Conservation (phyloP, 2,797 vertebrate genomes). For the Numenius phaeopus region DNA sequence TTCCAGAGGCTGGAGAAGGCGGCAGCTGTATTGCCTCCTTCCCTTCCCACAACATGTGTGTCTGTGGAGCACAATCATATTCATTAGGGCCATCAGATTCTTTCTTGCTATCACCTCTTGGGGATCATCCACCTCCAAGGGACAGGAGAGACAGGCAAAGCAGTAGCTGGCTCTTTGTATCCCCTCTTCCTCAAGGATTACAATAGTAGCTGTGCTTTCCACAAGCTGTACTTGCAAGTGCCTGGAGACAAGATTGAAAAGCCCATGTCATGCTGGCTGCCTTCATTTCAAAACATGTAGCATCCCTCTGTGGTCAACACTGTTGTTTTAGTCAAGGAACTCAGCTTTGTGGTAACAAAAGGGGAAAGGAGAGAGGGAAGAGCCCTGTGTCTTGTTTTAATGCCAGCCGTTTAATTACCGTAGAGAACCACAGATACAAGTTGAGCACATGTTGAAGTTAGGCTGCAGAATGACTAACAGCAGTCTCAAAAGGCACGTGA, state of each 20-base stretch:
- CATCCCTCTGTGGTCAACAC: not conserved
- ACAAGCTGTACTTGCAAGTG: not conserved
- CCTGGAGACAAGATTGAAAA: not conserved
- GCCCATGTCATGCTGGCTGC: not conserved
- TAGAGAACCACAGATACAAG: not conserved
- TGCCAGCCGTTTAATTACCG: not conserved
- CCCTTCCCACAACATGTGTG: fast-evolving
- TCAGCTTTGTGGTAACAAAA: not conserved
- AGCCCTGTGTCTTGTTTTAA: not conserved
- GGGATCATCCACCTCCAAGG: not conserved
- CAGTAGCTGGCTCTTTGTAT: not conserved
- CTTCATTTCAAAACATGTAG: not conserved
- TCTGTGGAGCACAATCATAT: not conserved
- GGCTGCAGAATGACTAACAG: not conserved
- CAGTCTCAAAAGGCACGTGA: not conserved
- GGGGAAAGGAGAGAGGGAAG: not conserved
- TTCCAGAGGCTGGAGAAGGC: not conserved
- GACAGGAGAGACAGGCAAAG: not conserved
- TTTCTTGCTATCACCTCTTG: not conserved
- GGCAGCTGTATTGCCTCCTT: not conserved
- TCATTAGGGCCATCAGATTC: not conserved
- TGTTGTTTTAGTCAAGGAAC: not conserved
- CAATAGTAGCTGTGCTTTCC: not conserved
- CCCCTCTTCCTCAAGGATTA: not conserved
- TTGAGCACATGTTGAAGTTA: not conserved